Base-by-base conservation (phyloP, 30 jellyfish, hydroid and myxozoan genomes). In the Hydractinia echinata region DNA sequence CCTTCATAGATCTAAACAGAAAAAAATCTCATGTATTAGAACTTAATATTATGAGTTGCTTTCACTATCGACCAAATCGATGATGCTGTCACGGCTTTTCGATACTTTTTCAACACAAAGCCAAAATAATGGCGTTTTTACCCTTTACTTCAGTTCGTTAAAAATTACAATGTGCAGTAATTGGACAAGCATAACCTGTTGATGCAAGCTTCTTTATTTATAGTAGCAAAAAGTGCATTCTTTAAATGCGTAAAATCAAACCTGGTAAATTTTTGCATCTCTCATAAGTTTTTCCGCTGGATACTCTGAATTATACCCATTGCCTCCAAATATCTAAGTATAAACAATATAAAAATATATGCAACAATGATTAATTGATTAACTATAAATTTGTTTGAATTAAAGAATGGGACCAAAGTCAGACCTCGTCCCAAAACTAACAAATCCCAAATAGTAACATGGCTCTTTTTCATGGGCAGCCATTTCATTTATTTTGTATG, bases 261-360 rank as follows among this genome's bases (percentile, higher is more conserved):
- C 98, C 96, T 84, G 95, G 86, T 81, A 86, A 39, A 91, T 91
- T 61, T 91, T 91, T 16, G 98, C 98, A 74, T 91, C 98, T 52
- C 98, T 68, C 98, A 91, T 91, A 69, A 91, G 74, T 70, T 91
- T 91, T 83, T 91, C 98, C 5, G 91, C 98, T 10, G 98, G 98
- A 76, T 91, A 91, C 55, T 91, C 98, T 8, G 92, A 66, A 68
- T 91, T 91, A 73, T 72, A 91, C 48, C 98, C 98, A 78, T 91
- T 91, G 8, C 98, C 98, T 50, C 98, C 98, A 56, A 91, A 91
- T 66, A 91, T 81, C 98, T 91, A 56, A 51, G 55, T 11, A 21
- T 0, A 54, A 18, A 80, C 16, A 81, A 6, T 30, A 30, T 30
- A 30, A 30, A 30, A 30, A 30, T 30, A 30, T 30, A 30, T 30